phyloP scores from a whole-genome alignment of 2,113 vertebrate species.

The Globicephala melas region DNA sequence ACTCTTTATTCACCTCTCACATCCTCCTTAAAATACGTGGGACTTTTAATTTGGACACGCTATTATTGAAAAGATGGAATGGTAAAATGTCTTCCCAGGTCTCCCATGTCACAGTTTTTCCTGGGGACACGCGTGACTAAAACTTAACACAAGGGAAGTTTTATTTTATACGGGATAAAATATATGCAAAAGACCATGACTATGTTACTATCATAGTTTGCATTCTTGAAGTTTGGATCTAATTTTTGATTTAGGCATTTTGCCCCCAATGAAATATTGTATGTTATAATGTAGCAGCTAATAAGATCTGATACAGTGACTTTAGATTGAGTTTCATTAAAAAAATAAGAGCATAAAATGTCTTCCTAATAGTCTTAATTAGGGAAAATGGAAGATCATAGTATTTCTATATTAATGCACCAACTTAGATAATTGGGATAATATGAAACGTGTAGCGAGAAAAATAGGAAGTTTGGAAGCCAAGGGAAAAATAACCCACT shows the following conservation, averaged over 20 bases:
- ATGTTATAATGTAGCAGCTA: conserved; percentile 82
- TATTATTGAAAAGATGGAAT: conserved; percentile 14
- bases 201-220: conserved; percentile 67
- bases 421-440: conserved; percentile 83
- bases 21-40: neutral
- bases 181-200: conserved; percentile 73
- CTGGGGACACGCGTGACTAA: conserved; percentile 55
- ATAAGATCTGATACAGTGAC: conserved; percentile 84
- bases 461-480: conserved; percentile 63
- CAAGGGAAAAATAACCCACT: conserved; percentile 25
- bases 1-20: neutral
- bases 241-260: conserved; percentile 79
- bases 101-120: conserved; percentile 9
- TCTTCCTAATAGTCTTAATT: conserved; percentile 87
- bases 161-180: conserved; percentile 74
- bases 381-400: conserved; percentile 85
- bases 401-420: conserved; percentile 84
- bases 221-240: conserved; percentile 78
- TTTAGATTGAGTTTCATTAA: conserved; percentile 86
- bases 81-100: neutral
- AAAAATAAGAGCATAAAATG: conserved; percentile 84
- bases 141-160: conserved; percentile 69
- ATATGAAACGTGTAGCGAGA: conserved; percentile 72
- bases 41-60: neutral
- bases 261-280: conserved; percentile 79